Conservation (phyloP, 2,888 invertebrate species). For the Subacronicta megacephala region DNA sequence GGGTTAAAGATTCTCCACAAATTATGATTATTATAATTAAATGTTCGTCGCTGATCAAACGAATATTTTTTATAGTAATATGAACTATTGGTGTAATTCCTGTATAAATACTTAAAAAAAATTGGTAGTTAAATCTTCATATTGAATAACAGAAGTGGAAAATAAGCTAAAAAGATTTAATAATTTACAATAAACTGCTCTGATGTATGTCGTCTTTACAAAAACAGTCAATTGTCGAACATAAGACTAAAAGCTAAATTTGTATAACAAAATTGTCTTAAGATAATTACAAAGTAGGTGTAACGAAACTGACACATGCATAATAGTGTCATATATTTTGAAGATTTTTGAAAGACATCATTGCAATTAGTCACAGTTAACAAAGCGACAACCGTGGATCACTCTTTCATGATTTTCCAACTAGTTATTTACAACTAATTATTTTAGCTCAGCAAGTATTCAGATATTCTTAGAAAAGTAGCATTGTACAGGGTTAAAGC, state of each 20-base stretch:
- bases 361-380: slow-evolving; percentile 32
- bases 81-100: too few relatives aligned
- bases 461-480: slow-evolving; percentile 37
- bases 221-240: slow-evolving; percentile 13
- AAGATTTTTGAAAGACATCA: slow-evolving; percentile 34
- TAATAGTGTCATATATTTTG: slow-evolving; percentile 4
- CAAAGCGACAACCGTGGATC: slow-evolving; percentile 15
- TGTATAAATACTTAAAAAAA: too few relatives aligned
- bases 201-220: slow-evolving; percentile 13
- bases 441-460: slow-evolving; percentile 18
- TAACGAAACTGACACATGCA: slow-evolving; percentile 23
- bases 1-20: too few relatives aligned
- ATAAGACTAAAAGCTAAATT: slow-evolving; percentile 24
- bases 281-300: slow-evolving; percentile 20
- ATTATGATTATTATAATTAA: too few relatives aligned
- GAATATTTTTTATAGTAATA: too few relatives aligned
- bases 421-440: slow-evolving; percentile 32
- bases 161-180: too few relatives aligned
- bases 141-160: too few relatives aligned
- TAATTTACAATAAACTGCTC: slow-evolving; percentile 9
- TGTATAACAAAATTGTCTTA: slow-evolving; percentile 26
- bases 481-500: slow-evolving; percentile 19
- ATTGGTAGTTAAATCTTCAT: too few relatives aligned
- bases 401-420: slow-evolving; percentile 9
- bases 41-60: too few relatives aligned